Conservation (phyloP, 2,797 vertebrate species). For the Cirrhinus mrigala region DNA sequence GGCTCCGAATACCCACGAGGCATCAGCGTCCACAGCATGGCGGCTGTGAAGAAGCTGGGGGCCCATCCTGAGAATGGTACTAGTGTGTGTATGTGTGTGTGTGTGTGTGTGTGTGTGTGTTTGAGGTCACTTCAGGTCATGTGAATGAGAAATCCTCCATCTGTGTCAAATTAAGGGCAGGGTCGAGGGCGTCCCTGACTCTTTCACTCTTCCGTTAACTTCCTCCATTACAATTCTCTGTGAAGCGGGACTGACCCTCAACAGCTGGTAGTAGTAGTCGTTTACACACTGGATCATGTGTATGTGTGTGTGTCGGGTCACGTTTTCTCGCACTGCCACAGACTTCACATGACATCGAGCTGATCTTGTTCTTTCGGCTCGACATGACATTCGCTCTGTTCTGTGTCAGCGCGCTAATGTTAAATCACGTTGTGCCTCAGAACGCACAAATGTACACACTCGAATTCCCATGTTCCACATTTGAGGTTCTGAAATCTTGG, state of each 20-base stretch:
- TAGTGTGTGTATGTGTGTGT: slow-evolving; percentile 33
- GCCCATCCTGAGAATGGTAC: slow-evolving; percentile 80
- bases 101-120: slow-evolving; percentile 43
- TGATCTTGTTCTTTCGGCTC: slow-evolving; percentile 33
- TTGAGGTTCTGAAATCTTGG: slow-evolving; percentile 11
- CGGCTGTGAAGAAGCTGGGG: slow-evolving; percentile 88
- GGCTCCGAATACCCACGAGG: slow-evolving; percentile 85
- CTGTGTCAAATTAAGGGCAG: slow-evolving; percentile 76
- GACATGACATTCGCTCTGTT: slow-evolving; percentile 27
- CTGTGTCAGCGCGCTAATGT: slow-evolving; percentile 18
- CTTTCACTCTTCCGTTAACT: background rate
- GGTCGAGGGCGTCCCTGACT: slow-evolving; percentile 34
- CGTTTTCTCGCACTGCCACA: slow-evolving; percentile 37
- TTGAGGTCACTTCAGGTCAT: slow-evolving; percentile 74
- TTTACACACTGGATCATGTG: slow-evolving; percentile 26
- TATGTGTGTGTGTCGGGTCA: slow-evolving; percentile 30
- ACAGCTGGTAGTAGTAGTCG: slow-evolving; percentile 32
- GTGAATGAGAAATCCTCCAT: slow-evolving; percentile 81
- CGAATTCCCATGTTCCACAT: slow-evolving; percentile 26
- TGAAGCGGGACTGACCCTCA: slow-evolving; percentile 16
- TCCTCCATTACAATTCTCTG: background rate
- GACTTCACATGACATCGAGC: slow-evolving; percentile 50
- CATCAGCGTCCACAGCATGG: slow-evolving; percentile 90
- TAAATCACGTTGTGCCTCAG: slow-evolving; percentile 61
- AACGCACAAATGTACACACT: slow-evolving; percentile 44